Evolutionary conservation across 2,797 vertebrate genomes (phyloP), one percentile per base, ranked within the genome.

Genomic region (Betta splendens): DNA sequence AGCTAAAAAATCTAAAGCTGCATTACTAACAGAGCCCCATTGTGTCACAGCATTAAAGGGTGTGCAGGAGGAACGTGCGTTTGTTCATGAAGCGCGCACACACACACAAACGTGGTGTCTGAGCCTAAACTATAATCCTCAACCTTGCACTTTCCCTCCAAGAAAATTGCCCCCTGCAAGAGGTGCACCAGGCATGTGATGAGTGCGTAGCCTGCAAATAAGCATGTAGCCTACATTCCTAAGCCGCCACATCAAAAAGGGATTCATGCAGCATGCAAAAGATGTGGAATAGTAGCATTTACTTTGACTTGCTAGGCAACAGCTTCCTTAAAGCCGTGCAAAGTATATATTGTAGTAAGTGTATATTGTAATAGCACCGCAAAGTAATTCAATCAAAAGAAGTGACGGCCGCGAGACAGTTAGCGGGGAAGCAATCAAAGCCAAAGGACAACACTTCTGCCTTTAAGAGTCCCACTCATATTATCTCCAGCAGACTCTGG

Each of bases 211-310:
- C 53, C 50, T 64, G 59, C 75, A 84, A 85, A 88, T 76, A 79
- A 74, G 76, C 80, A 77, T 78, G 75, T 80, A 85, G 79, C 81
- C 84, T 75, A 83, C 76, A 85, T 85, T 80, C 64, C 61, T 77
- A 69, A 82, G 78, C 73, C 48, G 36, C 17, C 2, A 73, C 69
- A 84, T 83, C 74, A 84, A 84, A 83, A 76, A 63, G 67, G 39
- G 56, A 35, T 72, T 63, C 59, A 42, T 54, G 60, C 59, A 64
- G 69, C 43, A 55, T 53, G 66, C 46, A 60, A 77, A 69, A 54
- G 23, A 21, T 52, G 20, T 16, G 42, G 15, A 48, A 60, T 10
- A 39, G 23, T 4, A 49, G 40, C 64, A 33, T 65, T 69, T 58
- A 39, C 29, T 58, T 53, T 32, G 35, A 69, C 67, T 72, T 60